Evolutionary conservation across 2,888 invertebrate species (phyloP).

Genomic region (Myopa testacea): DNA sequence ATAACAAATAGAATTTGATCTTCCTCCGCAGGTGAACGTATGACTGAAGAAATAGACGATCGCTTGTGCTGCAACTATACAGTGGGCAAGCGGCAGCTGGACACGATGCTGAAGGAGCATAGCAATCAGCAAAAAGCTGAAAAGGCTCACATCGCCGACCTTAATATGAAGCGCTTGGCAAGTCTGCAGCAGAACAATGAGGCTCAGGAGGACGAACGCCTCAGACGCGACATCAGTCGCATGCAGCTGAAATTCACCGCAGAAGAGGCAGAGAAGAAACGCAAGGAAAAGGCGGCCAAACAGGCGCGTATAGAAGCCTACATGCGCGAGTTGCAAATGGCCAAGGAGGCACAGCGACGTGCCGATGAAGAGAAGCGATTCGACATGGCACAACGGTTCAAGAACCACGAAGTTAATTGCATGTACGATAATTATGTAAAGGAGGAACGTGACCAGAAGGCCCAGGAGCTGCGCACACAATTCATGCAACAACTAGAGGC

Average conservation of each 20-base stretch:
- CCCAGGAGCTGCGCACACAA: slow-evolving; percentile 53
- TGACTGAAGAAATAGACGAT: slow-evolving; percentile 67
- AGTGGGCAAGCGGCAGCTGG: slow-evolving; percentile 68
- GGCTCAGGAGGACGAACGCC: slow-evolving; percentile 68
- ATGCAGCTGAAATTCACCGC: slow-evolving; percentile 65
- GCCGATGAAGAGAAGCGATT: slow-evolving; percentile 53
- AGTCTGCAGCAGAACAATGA: slow-evolving; percentile 68
- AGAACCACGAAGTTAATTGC: slow-evolving; percentile 56
- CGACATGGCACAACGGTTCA: slow-evolving; percentile 58
- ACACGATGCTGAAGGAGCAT: slow-evolving; percentile 62
- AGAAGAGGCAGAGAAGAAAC: slow-evolving; percentile 59
- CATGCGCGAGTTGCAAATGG: slow-evolving; percentile 55
- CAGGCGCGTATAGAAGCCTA: slow-evolving; percentile 59
- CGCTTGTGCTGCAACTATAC: slow-evolving; percentile 68
- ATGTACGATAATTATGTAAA: slow-evolving; percentile 52
- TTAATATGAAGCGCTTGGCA: slow-evolving; percentile 69
- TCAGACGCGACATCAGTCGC: slow-evolving; percentile 71
- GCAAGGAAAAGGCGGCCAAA: slow-evolving; percentile 57
- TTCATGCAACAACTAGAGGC: slow-evolving; percentile 56
- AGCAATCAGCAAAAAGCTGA: slow-evolving; percentile 67
- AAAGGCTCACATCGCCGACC: slow-evolving; percentile 67
- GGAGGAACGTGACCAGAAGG: slow-evolving; percentile 53
- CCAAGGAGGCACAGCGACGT: slow-evolving; percentile 50
- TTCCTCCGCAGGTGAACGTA: slow-evolving; percentile 52
- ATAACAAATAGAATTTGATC: background rate